These are phyloP conservation scores for Coelopa frigida DNA, from an alignment of 1,140 invertebrate genomes.

Conservation along the genomic window DNA sequence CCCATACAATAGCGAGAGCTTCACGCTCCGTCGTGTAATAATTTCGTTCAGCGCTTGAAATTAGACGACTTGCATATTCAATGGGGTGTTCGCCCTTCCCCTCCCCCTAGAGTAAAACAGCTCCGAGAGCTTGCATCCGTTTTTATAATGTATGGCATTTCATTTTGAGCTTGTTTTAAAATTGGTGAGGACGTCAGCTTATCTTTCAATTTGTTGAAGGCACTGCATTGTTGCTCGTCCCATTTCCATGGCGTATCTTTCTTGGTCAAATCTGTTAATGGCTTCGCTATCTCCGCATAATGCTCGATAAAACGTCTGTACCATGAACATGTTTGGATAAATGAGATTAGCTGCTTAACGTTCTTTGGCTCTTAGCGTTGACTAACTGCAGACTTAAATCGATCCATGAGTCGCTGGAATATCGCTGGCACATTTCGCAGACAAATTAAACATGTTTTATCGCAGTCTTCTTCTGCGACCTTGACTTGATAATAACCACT, in stretches of 20 bases:
- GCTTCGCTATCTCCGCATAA: conserved; percentile 16
- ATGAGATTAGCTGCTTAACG: no score
- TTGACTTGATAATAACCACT: conserved; percentile 40
- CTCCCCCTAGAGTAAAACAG: no score
- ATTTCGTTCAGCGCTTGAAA: conserved; percentile 13
- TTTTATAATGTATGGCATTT: conserved; percentile 22
- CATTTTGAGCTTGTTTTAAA: conserved; percentile 21
- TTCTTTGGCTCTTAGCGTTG: no score
- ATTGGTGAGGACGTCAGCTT: conserved; percentile 9
- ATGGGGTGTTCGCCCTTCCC: no score
- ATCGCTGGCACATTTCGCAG: conserved; percentile 38
- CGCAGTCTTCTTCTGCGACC: conserved; percentile 23
- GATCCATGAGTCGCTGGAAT: conserved; percentile 40
- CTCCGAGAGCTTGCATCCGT: conserved; percentile 39
- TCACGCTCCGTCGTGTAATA: no score
- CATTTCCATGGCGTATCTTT: conserved; percentile 17
- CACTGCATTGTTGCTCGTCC: background rate
- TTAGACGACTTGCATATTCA: no score
- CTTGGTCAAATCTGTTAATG: conserved; percentile 16
- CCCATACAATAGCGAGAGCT: no score
- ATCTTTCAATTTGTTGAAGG: conserved; percentile 13
- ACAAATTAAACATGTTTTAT: conserved; percentile 45
- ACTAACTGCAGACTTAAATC: conserved; percentile 18
- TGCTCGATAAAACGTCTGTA: conserved; percentile 19
- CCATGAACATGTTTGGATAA: conserved; percentile 20